phyloP scores from a whole-genome alignment of 2,797 vertebrate genomes.

The Squalus acanthias region DNA sequence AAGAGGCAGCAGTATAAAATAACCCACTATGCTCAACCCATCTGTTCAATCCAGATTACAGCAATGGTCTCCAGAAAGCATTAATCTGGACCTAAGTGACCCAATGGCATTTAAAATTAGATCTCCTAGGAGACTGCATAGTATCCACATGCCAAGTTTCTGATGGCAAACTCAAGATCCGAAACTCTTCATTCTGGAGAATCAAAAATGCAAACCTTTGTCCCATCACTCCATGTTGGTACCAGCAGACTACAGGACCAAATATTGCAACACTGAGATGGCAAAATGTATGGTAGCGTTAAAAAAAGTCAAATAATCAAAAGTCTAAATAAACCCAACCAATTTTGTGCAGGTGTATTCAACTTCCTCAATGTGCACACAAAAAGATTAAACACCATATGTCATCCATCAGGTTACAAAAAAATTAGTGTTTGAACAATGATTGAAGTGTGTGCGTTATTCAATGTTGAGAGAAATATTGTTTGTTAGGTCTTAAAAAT shows the following conservation, averaged over 20 bases:
- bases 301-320: background rate
- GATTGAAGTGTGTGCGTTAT: no score
- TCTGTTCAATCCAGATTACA: background rate
- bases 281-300: background rate
- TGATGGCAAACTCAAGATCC: background rate
- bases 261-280: background rate
- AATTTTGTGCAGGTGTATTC: background rate
- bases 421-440: background rate
- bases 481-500: background rate
- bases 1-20: background rate
- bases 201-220: background rate
- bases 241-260: background rate
- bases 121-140: background rate
- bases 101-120: background rate
- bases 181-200: background rate
- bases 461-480: background rate
- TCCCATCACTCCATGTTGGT: background rate
- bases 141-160: background rate
- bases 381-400: background rate
- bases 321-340: background rate
- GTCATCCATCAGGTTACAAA: background rate
- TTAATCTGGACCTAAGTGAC: background rate
- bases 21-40: background rate
- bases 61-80: background rate
- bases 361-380: background rate